Conservation (phyloP, 2,888 invertebrate species). For the Julus scandinavius region DNA sequence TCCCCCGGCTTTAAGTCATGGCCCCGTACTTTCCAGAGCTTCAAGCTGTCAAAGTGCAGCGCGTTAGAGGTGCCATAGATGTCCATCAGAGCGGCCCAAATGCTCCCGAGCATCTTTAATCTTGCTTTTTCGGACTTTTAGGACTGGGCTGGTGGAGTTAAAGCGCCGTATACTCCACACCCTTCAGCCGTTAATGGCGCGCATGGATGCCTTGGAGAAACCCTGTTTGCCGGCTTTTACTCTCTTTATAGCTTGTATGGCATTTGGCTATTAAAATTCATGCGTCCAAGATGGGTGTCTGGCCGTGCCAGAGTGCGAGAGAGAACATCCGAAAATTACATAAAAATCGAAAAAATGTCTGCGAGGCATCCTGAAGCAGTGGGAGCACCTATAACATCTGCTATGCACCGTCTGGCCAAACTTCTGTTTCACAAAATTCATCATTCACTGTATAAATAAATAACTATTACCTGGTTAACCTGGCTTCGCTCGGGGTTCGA, state of each 20-base stretch:
- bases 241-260: neutral
- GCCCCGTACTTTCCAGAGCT: neutral
- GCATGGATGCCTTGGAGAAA: neutral
- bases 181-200: conserved; percentile 8
- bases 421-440: too few relatives aligned
- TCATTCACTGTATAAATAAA: too few relatives aligned
- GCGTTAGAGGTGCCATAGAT: neutral
- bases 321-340: conserved; percentile 21
- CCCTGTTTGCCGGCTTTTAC: neutral
- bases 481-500: too few relatives aligned
- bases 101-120: conserved; percentile 10
- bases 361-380: neutral
- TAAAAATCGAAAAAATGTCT: neutral
- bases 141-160: neutral
- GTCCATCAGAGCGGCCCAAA: conserved; percentile 5
- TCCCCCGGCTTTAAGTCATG: neutral
- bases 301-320: neutral
- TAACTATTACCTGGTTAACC: too few relatives aligned
- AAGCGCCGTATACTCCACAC: neutral
- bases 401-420: neutral
- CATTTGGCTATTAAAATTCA: conserved; percentile 34
- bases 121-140: neutral
- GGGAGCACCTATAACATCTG: too few relatives aligned
- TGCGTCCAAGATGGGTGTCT: conserved; percentile 5
- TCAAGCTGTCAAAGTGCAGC: neutral